A percentile compares a stretch with the other conserved stretches of the same genome.
Conservation (phyloP, 2,113 vertebrate species). For the Xenopus borealis region DNA sequence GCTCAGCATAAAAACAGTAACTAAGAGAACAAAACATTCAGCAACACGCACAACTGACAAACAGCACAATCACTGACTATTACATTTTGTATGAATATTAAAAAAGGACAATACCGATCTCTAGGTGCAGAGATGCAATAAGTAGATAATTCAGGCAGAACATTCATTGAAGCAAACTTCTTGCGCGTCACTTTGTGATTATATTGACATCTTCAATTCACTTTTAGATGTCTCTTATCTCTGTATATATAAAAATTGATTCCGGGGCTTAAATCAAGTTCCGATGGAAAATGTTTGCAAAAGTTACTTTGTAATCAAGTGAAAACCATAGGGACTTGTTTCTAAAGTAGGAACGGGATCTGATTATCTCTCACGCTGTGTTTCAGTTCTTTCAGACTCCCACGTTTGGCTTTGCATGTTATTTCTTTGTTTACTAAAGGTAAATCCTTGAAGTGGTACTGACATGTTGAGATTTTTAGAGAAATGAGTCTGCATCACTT, state of each 20-base stretch:
- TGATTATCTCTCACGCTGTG: no score
- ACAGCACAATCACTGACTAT: background rate
- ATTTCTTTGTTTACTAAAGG: no score
- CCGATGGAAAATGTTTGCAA: no score
- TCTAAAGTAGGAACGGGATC: no score
- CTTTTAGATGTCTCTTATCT: constrained; percentile 32
- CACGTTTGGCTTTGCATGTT: no score
- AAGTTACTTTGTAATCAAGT: no score
- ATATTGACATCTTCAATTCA: constrained; percentile 18
- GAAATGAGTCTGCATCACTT: no score
- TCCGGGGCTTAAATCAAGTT: no score
- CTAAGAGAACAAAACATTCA: background rate
- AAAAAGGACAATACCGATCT: background rate
- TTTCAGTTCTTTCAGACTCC: no score
- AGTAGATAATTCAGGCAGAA: fast-evolving
- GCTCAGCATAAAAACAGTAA: constrained; percentile 6
- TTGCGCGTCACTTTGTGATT: background rate
- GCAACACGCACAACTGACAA: background rate
- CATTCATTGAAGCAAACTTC: constrained; percentile 5
- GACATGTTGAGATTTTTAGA: no score
- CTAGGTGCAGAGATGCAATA: background rate
- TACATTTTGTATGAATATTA: fast-evolving
- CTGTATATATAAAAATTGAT: constrained; percentile 10
- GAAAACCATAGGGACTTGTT: no score
- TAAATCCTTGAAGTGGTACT: no score